Conservation (phyloP, 2,888 invertebrate species). For the Criorhina ranunculi region DNA sequence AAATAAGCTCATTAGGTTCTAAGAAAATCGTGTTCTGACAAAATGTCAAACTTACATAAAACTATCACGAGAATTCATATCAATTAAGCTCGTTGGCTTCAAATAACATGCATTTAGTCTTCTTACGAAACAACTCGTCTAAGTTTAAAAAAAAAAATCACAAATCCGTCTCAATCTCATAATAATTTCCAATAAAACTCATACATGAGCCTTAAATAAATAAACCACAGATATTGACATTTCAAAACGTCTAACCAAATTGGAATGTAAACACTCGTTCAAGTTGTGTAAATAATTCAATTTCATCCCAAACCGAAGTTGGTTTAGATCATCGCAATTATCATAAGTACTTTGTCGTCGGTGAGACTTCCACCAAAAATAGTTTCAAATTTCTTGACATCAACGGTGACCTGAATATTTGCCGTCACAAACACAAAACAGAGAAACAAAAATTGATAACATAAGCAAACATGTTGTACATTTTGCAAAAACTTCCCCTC, state of each 20-base stretch:
- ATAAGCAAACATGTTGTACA: background rate
- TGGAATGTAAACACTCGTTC: constrained; percentile 13
- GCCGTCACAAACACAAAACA: background rate
- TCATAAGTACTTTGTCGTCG: constrained; percentile 1
- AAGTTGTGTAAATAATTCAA: constrained; percentile 16
- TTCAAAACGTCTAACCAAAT: background rate
- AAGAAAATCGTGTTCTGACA: too few relatives aligned
- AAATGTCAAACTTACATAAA: too few relatives aligned
- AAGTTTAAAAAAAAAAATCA: too few relatives aligned
- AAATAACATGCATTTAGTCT: too few relatives aligned
- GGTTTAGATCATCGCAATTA: constrained; percentile 34
- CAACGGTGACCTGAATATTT: constrained; percentile 13
- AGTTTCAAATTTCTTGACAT: constrained; percentile 9
- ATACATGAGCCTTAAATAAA: constrained; percentile 3
- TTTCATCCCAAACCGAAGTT: background rate
- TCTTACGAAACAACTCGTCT: too few relatives aligned
- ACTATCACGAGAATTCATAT: too few relatives aligned
- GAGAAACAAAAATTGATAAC: background rate
- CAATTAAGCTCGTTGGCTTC: too few relatives aligned
- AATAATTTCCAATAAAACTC: background rate
- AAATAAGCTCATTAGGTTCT: too few relatives aligned
- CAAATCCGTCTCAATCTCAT: too few relatives aligned
- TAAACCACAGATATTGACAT: constrained; percentile 16
- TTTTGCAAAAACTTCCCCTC: background rate
- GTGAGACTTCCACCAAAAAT: background rate